phyloP scores from a whole-genome alignment of 2,888 invertebrate species.

The Orgyia antiqua region DNA sequence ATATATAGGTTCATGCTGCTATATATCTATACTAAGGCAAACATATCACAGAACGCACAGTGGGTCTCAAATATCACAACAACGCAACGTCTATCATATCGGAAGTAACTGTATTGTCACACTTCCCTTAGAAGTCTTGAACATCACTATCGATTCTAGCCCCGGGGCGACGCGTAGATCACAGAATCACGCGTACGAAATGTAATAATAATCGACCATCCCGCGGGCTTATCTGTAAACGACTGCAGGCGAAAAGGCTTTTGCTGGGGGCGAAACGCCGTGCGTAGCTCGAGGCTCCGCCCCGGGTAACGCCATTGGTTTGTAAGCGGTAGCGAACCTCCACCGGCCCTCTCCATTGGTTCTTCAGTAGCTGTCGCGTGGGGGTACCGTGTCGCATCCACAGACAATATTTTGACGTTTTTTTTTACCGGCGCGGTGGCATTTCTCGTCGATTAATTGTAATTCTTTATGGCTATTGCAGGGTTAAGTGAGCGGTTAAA shows the following conservation, averaged over 20 bases:
- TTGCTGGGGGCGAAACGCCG: slow-evolving; percentile 75
- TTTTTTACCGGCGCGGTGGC: slow-evolving; percentile 68
- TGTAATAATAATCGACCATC: slow-evolving; percentile 77
- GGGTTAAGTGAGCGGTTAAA: slow-evolving; percentile 72
- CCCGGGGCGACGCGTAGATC: slow-evolving; percentile 62
- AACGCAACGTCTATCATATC: slow-evolving; percentile 36
- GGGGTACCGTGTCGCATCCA: slow-evolving; percentile 51
- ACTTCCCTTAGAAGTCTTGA: slow-evolving; percentile 43
- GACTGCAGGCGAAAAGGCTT: slow-evolving; percentile 77
- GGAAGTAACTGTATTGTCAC: slow-evolving; percentile 36
- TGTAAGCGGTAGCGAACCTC: slow-evolving; percentile 54
- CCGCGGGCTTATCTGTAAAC: slow-evolving; percentile 77
- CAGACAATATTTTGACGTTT: slow-evolving; percentile 73
- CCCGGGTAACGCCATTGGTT: slow-evolving; percentile 69
- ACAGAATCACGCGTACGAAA: slow-evolving; percentile 67
- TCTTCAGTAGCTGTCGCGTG: slow-evolving; percentile 44
- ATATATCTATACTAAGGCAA: slow-evolving; percentile 70
- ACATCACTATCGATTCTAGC: slow-evolving; percentile 63
- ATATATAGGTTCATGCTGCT: slow-evolving; percentile 69
- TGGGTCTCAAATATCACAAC: slow-evolving; percentile 46
- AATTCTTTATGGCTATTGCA: slow-evolving; percentile 73
- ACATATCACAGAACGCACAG: slow-evolving; percentile 69
- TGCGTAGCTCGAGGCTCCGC: slow-evolving; percentile 71
- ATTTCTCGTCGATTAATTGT: slow-evolving; percentile 75
- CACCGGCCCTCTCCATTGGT: slow-evolving; percentile 62